Conservation (phyloP, 2,797 vertebrate genomes). For the Knipowitschia caucasica region DNA sequence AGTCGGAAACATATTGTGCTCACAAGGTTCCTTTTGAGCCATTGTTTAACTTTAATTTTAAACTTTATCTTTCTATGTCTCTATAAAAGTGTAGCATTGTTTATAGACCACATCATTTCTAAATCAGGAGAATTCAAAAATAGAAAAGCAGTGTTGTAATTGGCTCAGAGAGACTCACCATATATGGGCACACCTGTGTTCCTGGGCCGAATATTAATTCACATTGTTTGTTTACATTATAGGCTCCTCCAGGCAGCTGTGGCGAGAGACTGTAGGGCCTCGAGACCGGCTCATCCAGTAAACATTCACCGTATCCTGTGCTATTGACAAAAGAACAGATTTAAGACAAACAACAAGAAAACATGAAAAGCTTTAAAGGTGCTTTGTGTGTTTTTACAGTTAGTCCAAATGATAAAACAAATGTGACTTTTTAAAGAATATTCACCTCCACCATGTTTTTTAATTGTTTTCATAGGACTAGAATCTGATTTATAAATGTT, state of each 20-base stretch:
- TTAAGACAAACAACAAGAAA: slow-evolving; percentile 69
- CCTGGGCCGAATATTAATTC: slow-evolving; percentile 98
- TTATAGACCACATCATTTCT: not conserved
- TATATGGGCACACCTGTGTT: slow-evolving; percentile 97
- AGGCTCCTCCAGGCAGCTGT: slow-evolving; percentile 91
- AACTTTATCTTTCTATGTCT: no score
- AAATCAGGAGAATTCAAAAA: slow-evolving; percentile 11
- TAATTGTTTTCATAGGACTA: no score
- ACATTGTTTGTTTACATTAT: slow-evolving; percentile 97
- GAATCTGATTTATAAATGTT: no score
- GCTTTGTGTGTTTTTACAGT: no score
- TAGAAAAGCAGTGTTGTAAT: slow-evolving; percentile 6
- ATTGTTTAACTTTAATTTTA: no score
- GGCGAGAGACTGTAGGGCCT: slow-evolving; percentile 87
- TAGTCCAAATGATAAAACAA: no score
- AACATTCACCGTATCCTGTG: slow-evolving; percentile 97
- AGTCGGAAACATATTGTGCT: no score
- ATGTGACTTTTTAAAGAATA: no score
- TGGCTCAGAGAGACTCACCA: slow-evolving; percentile 80
- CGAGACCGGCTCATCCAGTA: slow-evolving; percentile 94
- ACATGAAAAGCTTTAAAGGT: slow-evolving; percentile 63
- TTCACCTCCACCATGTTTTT: no score
- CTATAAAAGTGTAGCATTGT: not conserved
- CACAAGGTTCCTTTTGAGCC: no score
- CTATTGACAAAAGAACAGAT: slow-evolving; percentile 83